phyloP scores from a whole-genome alignment of 30 jellyfish, hydroid and myxozoan genomes.

The Chrysaora quinquecirrha region DNA sequence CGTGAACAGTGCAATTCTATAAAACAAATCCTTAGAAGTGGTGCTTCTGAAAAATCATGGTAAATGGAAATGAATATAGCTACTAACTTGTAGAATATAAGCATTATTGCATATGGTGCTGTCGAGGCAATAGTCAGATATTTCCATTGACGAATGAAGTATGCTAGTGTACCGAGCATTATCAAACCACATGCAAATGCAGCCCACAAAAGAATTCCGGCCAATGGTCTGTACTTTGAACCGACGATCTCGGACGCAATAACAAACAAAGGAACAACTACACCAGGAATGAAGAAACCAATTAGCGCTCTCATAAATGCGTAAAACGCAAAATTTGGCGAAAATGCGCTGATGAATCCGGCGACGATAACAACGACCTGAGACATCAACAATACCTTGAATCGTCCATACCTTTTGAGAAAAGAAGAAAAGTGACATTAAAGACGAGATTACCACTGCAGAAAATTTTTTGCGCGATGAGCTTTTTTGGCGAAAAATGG shows the following conservation, averaged over 20 bases:
- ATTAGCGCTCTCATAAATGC: slow-evolving; percentile 54
- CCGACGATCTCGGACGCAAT: slow-evolving; percentile 86
- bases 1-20: no score
- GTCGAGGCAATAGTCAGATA: slow-evolving; percentile 66
- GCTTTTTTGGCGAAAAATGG: no score
- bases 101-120: slow-evolving; percentile 70
- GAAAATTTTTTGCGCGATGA: no score
- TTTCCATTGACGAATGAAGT: slow-evolving; percentile 83
- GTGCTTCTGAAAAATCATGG: no score
- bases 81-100: slow-evolving; percentile 59
- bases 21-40: no score
- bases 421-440: slow-evolving; percentile 10
- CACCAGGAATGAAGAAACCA: slow-evolving; percentile 89
- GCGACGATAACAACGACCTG: slow-evolving; percentile 40
- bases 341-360: slow-evolving; percentile 69
- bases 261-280: slow-evolving; percentile 72
- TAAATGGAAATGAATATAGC: no score
- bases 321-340: slow-evolving; percentile 61
- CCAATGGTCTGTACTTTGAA: slow-evolving; percentile 67
- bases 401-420: slow-evolving; percentile 75
- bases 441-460: no score
- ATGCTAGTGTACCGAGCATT: slow-evolving; percentile 74
- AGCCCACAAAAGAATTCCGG: slow-evolving; percentile 79
- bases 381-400: slow-evolving; percentile 66
- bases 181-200: slow-evolving; percentile 64